Evolutionary conservation across 2,113 vertebrate species (phyloP).

Genomic region (Syngnathus floridae): DNA sequence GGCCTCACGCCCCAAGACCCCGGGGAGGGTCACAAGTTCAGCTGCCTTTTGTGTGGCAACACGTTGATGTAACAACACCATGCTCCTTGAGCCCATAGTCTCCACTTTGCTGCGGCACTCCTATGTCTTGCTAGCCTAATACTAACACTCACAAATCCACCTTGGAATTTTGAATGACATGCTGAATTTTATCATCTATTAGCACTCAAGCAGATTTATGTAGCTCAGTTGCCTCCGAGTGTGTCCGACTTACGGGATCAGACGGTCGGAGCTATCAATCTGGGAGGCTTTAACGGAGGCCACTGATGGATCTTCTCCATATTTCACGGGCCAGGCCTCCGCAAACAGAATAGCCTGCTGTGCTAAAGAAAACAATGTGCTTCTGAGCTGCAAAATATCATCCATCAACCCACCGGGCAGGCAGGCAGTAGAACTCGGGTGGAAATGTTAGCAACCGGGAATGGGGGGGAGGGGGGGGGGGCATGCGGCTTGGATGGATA

Average conservation of each 20-base stretch:
- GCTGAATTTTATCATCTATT: conserved; percentile 2
- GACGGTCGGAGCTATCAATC: conserved; percentile 41
- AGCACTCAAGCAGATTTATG: neutral
- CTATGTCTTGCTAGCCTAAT: neutral
- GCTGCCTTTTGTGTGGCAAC: conserved; percentile 44
- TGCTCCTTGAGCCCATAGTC: neutral
- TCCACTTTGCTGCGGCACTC: neutral
- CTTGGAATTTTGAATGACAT: conserved; percentile 2
- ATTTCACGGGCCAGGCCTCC: conserved; percentile 84
- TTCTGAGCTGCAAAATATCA: conserved; percentile 94
- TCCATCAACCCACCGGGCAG: conserved; percentile 79
- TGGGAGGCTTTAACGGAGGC: conserved; percentile 72
- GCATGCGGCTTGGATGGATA: conserved; percentile 45
- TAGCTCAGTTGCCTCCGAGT: conserved; percentile 20
- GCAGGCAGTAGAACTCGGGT: conserved; percentile 24
- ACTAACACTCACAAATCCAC: conserved; percentile 5
- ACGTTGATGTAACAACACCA: conserved; percentile 16
- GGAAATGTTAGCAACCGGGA: conserved; percentile 64
- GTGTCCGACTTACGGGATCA: conserved; percentile 27
- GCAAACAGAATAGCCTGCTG: conserved; percentile 99
- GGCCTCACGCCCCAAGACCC: conserved; percentile 41
- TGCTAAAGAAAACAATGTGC: conserved; percentile 99
- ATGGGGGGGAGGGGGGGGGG: conserved; percentile 37
- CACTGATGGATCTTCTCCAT: conserved; percentile 90
- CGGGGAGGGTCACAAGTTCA: conserved; percentile 73